phyloP scores from a whole-genome alignment of 2,888 invertebrate species.

The Ornithoptera priamus region DNA sequence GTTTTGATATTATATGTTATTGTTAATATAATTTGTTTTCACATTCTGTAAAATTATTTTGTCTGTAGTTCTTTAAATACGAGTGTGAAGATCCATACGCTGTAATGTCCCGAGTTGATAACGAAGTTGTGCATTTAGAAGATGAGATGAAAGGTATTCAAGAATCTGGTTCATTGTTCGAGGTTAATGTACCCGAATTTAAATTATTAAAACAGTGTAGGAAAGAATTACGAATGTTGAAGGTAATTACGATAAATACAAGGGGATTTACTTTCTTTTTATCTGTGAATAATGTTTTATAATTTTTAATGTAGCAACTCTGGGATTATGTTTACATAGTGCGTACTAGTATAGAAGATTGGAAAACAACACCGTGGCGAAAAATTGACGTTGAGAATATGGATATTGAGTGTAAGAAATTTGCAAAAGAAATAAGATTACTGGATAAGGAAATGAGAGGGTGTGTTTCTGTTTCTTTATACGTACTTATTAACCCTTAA shows the following conservation, averaged over 20 bases:
- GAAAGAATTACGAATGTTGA: conserved; percentile 92
- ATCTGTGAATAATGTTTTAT: background rate
- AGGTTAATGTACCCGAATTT: conserved; percentile 96
- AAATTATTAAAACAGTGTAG: conserved; percentile 95
- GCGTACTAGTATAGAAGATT: conserved; percentile 94
- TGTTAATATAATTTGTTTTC: background rate
- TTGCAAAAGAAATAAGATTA: conserved; percentile 94
- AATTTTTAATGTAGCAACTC: conserved; percentile 83
- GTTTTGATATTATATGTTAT: background rate
- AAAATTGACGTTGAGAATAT: conserved; percentile 98
- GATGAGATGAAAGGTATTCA: conserved; percentile 92
- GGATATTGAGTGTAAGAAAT: conserved; percentile 99
- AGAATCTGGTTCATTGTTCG: conserved; percentile 95
- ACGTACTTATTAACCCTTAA: background rate
- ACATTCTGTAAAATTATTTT: background rate
- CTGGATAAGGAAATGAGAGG: conserved; percentile 97
- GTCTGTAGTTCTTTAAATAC: conserved; percentile 83
- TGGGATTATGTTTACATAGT: conserved; percentile 98
- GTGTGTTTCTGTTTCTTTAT: conserved; percentile 34
- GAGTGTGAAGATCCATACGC: conserved; percentile 86
- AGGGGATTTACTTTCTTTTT: background rate
- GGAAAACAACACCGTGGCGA: conserved; percentile 98
- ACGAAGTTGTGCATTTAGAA: conserved; percentile 89
- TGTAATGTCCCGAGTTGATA: conserved; percentile 88
- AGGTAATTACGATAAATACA: conserved; percentile 72